Percentiles rank a stretch among this genome's conserved stretches.
phyloP scores from a whole-genome alignment of 1,140 invertebrate genomes.

The Meloidogyne hapla region DNA sequence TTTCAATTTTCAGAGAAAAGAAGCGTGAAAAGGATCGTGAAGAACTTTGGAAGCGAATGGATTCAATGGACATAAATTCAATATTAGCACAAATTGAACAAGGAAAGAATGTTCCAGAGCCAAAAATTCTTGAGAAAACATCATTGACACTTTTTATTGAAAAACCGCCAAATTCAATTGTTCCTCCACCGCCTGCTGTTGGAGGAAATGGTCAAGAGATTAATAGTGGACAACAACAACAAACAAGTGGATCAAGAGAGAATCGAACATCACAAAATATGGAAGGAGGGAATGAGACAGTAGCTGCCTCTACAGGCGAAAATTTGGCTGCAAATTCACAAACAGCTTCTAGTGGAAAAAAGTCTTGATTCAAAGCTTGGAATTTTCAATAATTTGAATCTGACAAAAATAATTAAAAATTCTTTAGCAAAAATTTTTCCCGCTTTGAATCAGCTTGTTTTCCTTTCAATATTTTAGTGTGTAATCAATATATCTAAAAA shows the following conservation, averaged over 20 bases:
- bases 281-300: not conserved
- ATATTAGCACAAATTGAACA: conserved; percentile 32
- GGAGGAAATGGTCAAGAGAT: not conserved
- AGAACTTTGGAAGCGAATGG: conserved; percentile 60
- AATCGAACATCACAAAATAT: not conserved
- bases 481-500: not conserved
- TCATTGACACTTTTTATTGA: conserved; percentile 33
- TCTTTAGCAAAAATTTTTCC: not conserved
- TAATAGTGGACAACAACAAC: not conserved
- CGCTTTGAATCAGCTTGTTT: not conserved
- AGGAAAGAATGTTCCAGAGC: conserved; percentile 4
- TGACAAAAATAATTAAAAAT: no score
- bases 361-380: not conserved
- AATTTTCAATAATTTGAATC: not conserved
- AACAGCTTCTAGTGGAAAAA: not conserved
- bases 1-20: conserved; percentile 56
- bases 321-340: not conserved
- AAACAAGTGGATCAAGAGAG: not conserved
- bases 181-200: not conserved
- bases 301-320: conserved; percentile 4
- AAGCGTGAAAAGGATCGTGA: conserved; percentile 61
- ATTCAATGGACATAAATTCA: conserved; percentile 45
- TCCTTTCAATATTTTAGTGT: not conserved
- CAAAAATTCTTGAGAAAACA: conserved; percentile 35
- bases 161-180: conserved; percentile 9